These are phyloP conservation scores for Brachionus koreanus DNA, from an alignment of 1,140 invertebrate species.

Conservation along the genomic window DNA sequence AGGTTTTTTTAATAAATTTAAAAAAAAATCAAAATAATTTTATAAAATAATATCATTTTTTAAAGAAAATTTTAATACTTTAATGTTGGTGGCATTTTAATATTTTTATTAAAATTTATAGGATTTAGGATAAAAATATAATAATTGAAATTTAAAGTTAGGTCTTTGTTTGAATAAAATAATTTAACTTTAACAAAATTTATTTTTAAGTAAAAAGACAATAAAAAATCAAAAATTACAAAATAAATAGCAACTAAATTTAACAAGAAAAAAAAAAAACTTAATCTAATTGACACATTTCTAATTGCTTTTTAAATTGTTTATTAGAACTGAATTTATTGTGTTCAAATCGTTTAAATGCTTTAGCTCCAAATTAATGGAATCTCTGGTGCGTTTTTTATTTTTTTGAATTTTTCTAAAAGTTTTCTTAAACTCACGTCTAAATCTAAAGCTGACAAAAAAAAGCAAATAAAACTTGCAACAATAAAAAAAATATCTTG, in stretches of 20 bases:
- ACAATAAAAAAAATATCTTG: slow-evolving; percentile 33
- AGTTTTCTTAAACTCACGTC: slow-evolving; percentile 5
- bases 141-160: no score
- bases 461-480: slow-evolving; percentile 24
- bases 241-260: no score
- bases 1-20: no score
- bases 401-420: not conserved
- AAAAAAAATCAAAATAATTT: no score
- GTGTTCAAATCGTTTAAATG: not conserved
- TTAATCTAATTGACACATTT: not conserved
- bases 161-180: no score
- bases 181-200: no score
- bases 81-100: no score
- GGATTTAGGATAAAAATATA: no score
- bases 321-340: not conserved
- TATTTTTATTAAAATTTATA: no score
- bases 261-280: no score
- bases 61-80: no score
- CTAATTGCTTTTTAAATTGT: not conserved
- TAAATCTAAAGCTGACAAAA: slow-evolving; percentile 28
- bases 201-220: not conserved
- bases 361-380: not conserved
- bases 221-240: not conserved
- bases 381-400: not conserved
- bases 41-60: no score